A percentile compares a stretch with the other conserved stretches of the same genome.
Conservation (phyloP, 2,113 vertebrate species). For the Dicentrarchus labrax region DNA sequence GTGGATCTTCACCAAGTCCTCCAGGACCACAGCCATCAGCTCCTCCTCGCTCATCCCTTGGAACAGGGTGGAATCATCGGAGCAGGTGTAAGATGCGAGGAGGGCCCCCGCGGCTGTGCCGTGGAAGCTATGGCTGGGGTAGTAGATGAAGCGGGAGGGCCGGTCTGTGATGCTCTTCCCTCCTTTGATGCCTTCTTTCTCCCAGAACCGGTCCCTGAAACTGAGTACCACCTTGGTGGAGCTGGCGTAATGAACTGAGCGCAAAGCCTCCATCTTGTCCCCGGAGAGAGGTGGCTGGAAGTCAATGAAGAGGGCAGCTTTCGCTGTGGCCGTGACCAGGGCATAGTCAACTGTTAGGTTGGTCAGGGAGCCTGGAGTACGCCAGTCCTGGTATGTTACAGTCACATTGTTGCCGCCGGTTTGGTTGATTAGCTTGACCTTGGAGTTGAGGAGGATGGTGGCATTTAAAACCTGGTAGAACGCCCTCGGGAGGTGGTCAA, state of each 20-base stretch:
- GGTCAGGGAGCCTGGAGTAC: constrained; percentile 26
- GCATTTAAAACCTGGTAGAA: constrained; percentile 76
- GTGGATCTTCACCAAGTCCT: constrained; percentile 87
- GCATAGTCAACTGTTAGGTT: constrained; percentile 78
- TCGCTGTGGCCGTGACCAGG: constrained; percentile 85
- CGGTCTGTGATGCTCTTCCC: constrained; percentile 86
- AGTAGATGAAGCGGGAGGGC: constrained; percentile 88
- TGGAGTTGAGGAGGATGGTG: constrained; percentile 80
- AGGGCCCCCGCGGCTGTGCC: constrained; percentile 70
- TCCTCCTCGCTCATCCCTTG: constrained; percentile 73
- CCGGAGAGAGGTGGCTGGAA: constrained; percentile 84
- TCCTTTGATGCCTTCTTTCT: constrained; percentile 83
- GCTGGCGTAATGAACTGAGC: constrained; percentile 85
- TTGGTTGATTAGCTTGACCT: constrained; percentile 79
- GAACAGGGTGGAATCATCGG: constrained; percentile 84
- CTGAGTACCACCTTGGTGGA: constrained; percentile 86
- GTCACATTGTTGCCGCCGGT: constrained; percentile 68
- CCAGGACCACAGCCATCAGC: constrained; percentile 78
- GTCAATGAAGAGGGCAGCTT: constrained; percentile 84
- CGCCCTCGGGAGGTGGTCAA: constrained; percentile 75
- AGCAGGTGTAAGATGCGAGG: constrained; percentile 89
- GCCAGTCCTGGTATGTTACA: constrained; percentile 74
- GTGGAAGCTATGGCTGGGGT: constrained; percentile 87
- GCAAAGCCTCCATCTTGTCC: constrained; percentile 83
- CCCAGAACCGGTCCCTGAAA: constrained; percentile 88